phyloP scores from a whole-genome alignment of 2,888 invertebrate genomes.

The Drepana falcataria region DNA sequence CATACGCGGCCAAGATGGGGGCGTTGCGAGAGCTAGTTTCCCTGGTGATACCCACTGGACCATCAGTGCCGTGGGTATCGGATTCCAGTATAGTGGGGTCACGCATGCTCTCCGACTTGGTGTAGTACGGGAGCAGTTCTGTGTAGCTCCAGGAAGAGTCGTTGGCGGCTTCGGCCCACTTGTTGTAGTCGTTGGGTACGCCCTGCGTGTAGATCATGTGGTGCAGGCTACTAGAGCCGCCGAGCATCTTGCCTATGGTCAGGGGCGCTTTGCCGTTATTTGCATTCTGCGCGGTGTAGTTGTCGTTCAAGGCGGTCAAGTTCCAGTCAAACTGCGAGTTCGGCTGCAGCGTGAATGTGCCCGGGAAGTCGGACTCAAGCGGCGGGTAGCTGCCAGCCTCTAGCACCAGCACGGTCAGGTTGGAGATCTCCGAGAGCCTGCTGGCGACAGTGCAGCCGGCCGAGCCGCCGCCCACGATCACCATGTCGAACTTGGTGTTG shows the following conservation, averaged over 20 bases:
- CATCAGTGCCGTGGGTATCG: too few relatives aligned
- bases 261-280: background rate
- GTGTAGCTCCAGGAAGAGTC: background rate
- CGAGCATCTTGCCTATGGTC: background rate
- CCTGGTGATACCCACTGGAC: too few relatives aligned
- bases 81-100: too few relatives aligned
- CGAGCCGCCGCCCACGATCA: slow-evolving; percentile 18
- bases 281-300: background rate
- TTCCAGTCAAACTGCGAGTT: background rate
- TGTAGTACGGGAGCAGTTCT: background rate
- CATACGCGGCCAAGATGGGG: too few relatives aligned
- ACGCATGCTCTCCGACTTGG: background rate
- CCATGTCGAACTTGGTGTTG: slow-evolving; percentile 12
- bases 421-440: slow-evolving; percentile 13
- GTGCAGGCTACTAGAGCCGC: background rate
- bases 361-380: too few relatives aligned
- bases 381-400: slow-evolving; percentile 15
- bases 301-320: background rate
- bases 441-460: slow-evolving; percentile 18
- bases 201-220: background rate
- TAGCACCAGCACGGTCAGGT: slow-evolving; percentile 9
- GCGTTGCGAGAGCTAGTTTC: too few relatives aligned
- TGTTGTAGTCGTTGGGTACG: background rate
- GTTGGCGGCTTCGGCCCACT: background rate
- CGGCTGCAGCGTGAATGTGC: background rate